Percentiles rank a stretch among this genome's conserved stretches.
Evolutionary conservation across 2,888 invertebrate genomes (phyloP).

Genomic region (Mantis religiosa): DNA sequence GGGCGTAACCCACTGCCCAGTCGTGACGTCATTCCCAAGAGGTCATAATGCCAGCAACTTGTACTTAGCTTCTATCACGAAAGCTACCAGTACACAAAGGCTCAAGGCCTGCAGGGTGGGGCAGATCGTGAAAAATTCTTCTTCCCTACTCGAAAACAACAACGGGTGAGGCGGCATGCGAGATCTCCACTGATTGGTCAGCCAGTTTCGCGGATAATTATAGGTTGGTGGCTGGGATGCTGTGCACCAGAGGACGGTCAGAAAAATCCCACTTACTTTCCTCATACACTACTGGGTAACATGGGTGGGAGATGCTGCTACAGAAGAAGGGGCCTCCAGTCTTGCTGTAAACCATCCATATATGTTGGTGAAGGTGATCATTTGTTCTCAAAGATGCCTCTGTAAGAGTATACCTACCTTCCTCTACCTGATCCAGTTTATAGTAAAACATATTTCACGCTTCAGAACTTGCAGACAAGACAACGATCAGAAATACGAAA

Average conservation of each 20-base stretch:
- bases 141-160: constrained; percentile 16
- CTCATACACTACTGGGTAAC: not conserved
- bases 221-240: not conserved
- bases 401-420: not conserved
- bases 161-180: constrained; percentile 12
- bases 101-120: constrained; percentile 7
- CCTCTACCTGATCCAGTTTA: too few species aligned
- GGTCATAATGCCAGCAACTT: not conserved
- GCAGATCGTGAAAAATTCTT: constrained; percentile 16
- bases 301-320: not conserved
- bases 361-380: not conserved
- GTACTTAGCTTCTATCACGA: constrained; percentile 5
- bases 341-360: not conserved
- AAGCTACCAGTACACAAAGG: constrained; percentile 13
- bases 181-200: constrained; percentile 18
- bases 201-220: constrained; percentile 10
- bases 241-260: not conserved
- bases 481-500: too few species aligned
- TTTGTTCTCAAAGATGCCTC: not conserved
- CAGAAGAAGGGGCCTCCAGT: not conserved
- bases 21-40: not conserved
- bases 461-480: too few species aligned
- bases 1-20: not conserved
- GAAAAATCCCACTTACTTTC: not conserved
- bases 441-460: too few species aligned